Evolutionary conservation across 2,113 vertebrate species (phyloP), one percentile per base, ranked within the genome.

Genomic region (Setophaga kirtlandii): DNA sequence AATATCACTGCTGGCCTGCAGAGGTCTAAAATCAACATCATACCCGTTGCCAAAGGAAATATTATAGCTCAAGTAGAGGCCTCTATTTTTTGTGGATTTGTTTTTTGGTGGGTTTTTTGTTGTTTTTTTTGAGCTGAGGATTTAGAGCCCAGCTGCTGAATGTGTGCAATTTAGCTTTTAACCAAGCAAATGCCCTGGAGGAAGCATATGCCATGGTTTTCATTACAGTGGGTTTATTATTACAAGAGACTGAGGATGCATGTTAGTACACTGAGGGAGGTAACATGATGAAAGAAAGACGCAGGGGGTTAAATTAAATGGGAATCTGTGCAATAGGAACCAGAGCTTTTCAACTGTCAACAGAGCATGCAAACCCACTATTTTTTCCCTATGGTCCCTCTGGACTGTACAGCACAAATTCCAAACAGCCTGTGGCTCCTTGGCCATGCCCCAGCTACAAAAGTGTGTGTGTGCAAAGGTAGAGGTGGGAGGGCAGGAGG

Each of bases 331-430:
- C 2, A 2, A 33, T 8, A 9, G 55, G 33, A 87, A 71, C 17
- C 21, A 62, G 41, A 75, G 39, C 19, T 31, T 27, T 12, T 35
- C 21, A 63, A 52, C 9, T 69, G 31, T 37, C 4, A 8, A 7
- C 28, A 60, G 41, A 46, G 13, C 0, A 0, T 58, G 42, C 28
- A 87, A 67, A 86, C 7, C 7, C 0, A 33, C 46, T 13, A 0
- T 17, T 74, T 92, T 83, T 55, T 9, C 41, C 14, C 33, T 47
- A 13, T 6, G 6, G 15, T 49, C 9, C 13, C 20, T 65, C 63
- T 24, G 11, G 42, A 28, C 42, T 5, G 41, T 39, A 17, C 7
- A 52, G 59, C 50, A 35, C 10, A 62, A 15, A 44, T 65, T 83
- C 74, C 30, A 52, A 64, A 28, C 49, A 69, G 24, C 41, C 27